Evolutionary conservation across 53 echinoderm and acorn worm genomes (phyloP), one percentile per base, ranked within the genome.

Genomic region (Arbacia lixula): DNA sequence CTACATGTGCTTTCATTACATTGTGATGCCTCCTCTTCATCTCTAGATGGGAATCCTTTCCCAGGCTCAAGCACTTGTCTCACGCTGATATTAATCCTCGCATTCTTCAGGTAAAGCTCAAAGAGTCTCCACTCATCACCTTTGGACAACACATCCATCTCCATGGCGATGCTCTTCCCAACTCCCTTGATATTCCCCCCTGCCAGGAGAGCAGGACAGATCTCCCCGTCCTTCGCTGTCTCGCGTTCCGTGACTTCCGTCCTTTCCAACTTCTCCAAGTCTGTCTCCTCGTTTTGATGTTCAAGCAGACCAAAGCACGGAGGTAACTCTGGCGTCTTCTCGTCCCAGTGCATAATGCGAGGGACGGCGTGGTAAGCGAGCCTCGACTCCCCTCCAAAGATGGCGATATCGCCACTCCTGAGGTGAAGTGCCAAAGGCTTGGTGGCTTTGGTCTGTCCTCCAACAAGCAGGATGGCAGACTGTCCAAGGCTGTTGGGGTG

Each of bases 351-450:
- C 49, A 96, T 53, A 38, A 96, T 87, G 58, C 76, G 89, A 17
- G 96, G 96, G 2, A 96, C 91, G 17, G 93, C 91, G 69, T 96
- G 96, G 68, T 90, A 96, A 53, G 89, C 88, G 37, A 93, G 69
- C 17, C 96, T 85, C 2, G 93, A 91, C 42, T 86, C 76, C 34
- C 93, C 93, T 31, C 91, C 89, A 83, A 96, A 79, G 4, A 96
- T 54, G 28, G 93, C 84, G 54, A 96, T 76, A 82, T 96, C 96
- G 11, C 96, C 96, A 87, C 96, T 96, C 53, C 88, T 71, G 16
- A 96, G 83, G 66, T 84, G 93, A 71, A 96, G 84, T 12, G 96
- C 91, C 17, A 88, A 68, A 29, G 96, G 96, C 72, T 86, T 72
- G 11, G 78, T 86, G 49, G 85, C 87, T 82, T 93, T 93, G 20